Evolutionary conservation across 2,113 vertebrate genomes (phyloP), one percentile per base, ranked within the genome.

Genomic region (Rhinoderma darwinii): DNA sequence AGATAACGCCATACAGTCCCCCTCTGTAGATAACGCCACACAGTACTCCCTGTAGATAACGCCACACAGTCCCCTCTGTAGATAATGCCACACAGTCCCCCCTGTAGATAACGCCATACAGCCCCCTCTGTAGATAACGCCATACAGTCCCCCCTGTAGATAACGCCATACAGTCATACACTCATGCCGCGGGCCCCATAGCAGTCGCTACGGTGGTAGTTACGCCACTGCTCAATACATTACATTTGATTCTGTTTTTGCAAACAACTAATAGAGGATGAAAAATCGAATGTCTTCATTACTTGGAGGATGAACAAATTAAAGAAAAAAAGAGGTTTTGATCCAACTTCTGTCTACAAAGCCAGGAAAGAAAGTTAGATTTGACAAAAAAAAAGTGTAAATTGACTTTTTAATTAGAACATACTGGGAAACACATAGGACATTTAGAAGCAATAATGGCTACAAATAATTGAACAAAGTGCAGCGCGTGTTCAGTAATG

Each of bases 401-500:
- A 66, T 66, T 44, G 56, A 82, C 35, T 82, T 43, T 81, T 61
- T 82, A 43, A 82, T 82, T 82, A 82, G n/a, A 82, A 43, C 79
- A 17, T 32, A 74, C 82, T 74, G 12, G 27, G 22, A 73, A 63
- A 66, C 56, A 66, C 39, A 82, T 20, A 66, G 37, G 17, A 30
- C n/a, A 17, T 39, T 61, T 43, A 27, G 39, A 63, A 37, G 63
- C 50, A 84, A 56, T 27, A 7, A 22, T 73, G 32, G 66, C 39
- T 74, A 56, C 32, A 68, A 47, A 43, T 70, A 83, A 83, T 37
- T 79, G 50, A 59, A 56, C 50, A 73, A 84, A 74, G 68, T 39
- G 25, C 47, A 74, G 12, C 56, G 30, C 51, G 37, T 63, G 39
- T 66, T 82, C 39, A 66, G 37, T 82, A 72, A 70, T 83, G 61